Evolutionary conservation across 2,888 invertebrate species (phyloP).

Genomic region (Coelinius sp.): DNA sequence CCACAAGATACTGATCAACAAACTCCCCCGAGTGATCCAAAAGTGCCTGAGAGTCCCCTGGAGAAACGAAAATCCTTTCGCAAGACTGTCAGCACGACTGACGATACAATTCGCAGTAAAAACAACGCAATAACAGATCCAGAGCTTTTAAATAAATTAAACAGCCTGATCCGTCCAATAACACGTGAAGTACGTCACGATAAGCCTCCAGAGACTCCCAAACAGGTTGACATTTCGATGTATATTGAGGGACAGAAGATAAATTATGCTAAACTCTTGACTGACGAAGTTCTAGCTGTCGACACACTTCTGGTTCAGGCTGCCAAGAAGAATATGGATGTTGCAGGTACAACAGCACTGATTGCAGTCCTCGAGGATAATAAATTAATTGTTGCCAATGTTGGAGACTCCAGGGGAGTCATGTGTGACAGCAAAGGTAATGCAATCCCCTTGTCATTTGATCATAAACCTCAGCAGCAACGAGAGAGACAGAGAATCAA

Average conservation of each 20-base stretch:
- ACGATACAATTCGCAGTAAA: slow-evolving; percentile 71
- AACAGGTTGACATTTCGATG: slow-evolving; percentile 70
- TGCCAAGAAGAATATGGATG: slow-evolving; percentile 82
- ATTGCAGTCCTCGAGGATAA: slow-evolving; percentile 89
- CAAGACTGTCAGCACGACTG: slow-evolving; percentile 77
- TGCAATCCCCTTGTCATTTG: slow-evolving; percentile 93
- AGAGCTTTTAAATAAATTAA: slow-evolving; percentile 77
- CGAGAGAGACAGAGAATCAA: slow-evolving; percentile 92
- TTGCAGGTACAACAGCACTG: slow-evolving; percentile 87
- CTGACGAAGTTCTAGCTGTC: slow-evolving; percentile 89
- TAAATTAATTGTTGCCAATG: slow-evolving; percentile 92
- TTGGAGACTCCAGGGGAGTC: slow-evolving; percentile 96
- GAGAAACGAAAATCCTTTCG: slow-evolving; percentile 79
- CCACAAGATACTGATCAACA: slow-evolving; percentile 60
- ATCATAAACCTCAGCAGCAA: slow-evolving; percentile 96
- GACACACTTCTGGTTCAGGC: slow-evolving; percentile 86
- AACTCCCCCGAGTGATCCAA: slow-evolving; percentile 68
- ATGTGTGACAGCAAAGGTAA: slow-evolving; percentile 93
- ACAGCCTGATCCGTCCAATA: slow-evolving; percentile 73
- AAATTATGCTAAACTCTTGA: slow-evolving; percentile 85
- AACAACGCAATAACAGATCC: slow-evolving; percentile 78
- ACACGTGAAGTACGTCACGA: slow-evolving; percentile 65
- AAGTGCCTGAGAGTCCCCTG: slow-evolving; percentile 54
- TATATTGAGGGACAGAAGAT: slow-evolving; percentile 84
- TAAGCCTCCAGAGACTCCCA: slow-evolving; percentile 53